Evolutionary conservation across 2,113 vertebrate species (phyloP), one percentile per base, ranked within the genome.

Genomic region (Cavia aperea): DNA sequence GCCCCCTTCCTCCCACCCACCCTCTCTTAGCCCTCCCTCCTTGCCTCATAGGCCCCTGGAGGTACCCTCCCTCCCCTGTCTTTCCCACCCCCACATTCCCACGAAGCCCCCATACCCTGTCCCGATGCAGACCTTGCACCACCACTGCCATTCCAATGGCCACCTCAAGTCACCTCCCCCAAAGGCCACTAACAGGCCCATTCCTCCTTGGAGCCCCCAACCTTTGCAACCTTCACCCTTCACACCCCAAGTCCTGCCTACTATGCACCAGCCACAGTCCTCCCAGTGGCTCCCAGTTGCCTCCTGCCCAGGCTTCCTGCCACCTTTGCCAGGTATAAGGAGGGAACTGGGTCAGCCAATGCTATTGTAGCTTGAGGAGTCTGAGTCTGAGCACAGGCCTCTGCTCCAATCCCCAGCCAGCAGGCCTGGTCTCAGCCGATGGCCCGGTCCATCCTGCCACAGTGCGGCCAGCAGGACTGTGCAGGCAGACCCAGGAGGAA

Each of bases 401-500:
- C 58, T 18, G 31, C 21, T 73, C 51, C 4, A 49, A 63, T 83
- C 70, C 36, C n/a, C 31, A 39, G 33, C 49, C 24, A 1, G 13
- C 1, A 0, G 86, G n/a, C 56, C 33, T n/a, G 81, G 18, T 43
- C 51, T 88, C n/a, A 4, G 85, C 46, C 3, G 2, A n/a, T 43
- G 51, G 68, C 21, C 88, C 6, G 21, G 16, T 77, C 77, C 86
- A 79, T 88, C 56, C 79, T 77, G 49, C 56, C 1, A 0, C 62
- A 60, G 51, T 75, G 54, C 33, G 1, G 81, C 88, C 14, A 7
- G 65, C 78, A 0, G 46, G 58, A 72, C 89, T 15, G 33, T 89
- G 86, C 83, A 94, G 93, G 58, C 94, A 95, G 91, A 94, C 60
- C n/a, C 31, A 10, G 10, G 68, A 94, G 94, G 92, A 95, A 94